Evolutionary conservation across 2,797 vertebrate genomes (phyloP).

Genomic region (Pogoniulus pusillus): DNA sequence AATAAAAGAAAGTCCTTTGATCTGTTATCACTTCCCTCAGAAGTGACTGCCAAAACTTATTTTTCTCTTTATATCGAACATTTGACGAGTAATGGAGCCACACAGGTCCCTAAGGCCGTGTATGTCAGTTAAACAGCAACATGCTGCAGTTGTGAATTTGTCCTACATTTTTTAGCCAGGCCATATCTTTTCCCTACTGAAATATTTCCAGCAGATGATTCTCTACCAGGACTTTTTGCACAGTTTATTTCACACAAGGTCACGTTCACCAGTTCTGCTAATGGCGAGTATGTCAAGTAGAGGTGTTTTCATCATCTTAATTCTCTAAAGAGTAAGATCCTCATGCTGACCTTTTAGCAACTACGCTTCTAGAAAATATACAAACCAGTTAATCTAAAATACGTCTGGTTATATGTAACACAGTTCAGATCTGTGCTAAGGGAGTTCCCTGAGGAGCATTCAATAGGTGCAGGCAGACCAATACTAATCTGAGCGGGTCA

Average conservation of each 20-base stretch:
- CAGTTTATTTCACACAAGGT: constrained; percentile 28
- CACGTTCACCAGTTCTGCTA: neutral
- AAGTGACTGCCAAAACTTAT: constrained; percentile 69
- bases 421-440: neutral
- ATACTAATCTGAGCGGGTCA: neutral
- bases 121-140: constrained; percentile 58
- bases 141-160: constrained; percentile 41
- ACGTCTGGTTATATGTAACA: neutral
- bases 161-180: constrained; percentile 9
- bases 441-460: neutral
- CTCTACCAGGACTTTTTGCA: constrained; percentile 37
- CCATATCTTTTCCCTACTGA: constrained; percentile 22
- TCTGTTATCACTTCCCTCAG: constrained; percentile 74
- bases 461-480: neutral
- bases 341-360: neutral
- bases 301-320: neutral
- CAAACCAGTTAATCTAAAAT: neutral
- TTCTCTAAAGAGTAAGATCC: neutral
- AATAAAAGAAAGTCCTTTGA: constrained; percentile 77
- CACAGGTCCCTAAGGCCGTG: constrained; percentile 51
- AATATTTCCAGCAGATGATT: neutral
- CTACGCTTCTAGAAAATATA: neutral
- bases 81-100: constrained; percentile 45
- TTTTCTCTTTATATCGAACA: constrained; percentile 70
- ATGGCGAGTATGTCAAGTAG: neutral